Evolutionary conservation across 1,140 invertebrate species (phyloP), one percentile per base, ranked within the genome.

Genomic region (Drosophila sp.): DNA sequence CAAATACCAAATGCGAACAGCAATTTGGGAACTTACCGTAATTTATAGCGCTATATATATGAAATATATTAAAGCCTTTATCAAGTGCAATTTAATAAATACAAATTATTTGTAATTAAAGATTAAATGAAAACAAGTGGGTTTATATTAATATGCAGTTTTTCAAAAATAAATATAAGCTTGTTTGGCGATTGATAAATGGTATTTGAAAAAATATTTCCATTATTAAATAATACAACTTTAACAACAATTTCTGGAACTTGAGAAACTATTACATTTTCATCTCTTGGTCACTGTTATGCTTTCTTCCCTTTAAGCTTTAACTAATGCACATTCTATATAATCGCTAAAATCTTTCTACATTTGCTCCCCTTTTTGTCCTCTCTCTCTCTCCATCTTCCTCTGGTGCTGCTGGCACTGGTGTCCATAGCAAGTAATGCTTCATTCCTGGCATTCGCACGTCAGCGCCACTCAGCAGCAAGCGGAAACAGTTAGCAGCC

Each of bases 401-500:
- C 32, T 18, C 41, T 27, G n/a, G n/a, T n/a, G n/a, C n/a, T 38
- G 21, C 13, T 43, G 40, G 45, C 40, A 56, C 50, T 54, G 62
- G 45, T 51, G 69, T 66, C 69, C 69, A 66, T 51, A 25, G 40
- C 21, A 48, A 53, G 73, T 63, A 70, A 77, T 86, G 66, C 70
- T 78, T 86, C 78, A 86, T 78, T 86, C 63, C 63, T 72, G 82
- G 82, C 83, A 82, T 89, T 87, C 61, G 76, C 83, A 89, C 46
- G 63, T 72, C 70, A 59, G 11, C 78, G 81, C 81, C 82, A 86
- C 64, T 81, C 82, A 78, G 54, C 76, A 70, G 64, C 75, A 78
- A 87, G 71, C 82, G 82, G 82, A 86, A 87, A 82, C 82, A 78
- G 81, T 87, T 87, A 81, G 81, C 82, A 81, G 61, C 70, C 78